Conservation (phyloP, 2,888 invertebrate genomes). For the Tanypteryx hageni region DNA sequence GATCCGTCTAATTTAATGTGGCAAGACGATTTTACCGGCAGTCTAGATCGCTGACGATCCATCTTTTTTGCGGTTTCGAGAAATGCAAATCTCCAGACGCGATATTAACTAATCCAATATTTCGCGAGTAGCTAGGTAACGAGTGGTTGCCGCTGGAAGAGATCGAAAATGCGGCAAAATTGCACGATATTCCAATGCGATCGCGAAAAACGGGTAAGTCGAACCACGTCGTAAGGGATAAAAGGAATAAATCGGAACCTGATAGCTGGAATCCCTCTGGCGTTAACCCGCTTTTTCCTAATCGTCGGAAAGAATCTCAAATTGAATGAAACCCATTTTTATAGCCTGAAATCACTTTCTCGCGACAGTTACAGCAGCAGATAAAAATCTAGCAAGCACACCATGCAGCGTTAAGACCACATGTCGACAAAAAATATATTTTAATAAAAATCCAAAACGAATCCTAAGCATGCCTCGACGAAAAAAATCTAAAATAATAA, state of each 20-base stretch:
- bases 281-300: not conserved
- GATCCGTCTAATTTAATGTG: conserved; percentile 19
- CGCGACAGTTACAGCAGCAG: no score
- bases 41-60: not conserved
- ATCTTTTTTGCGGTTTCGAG: not conserved
- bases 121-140: not conserved
- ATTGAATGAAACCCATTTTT: not conserved
- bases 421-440: no score
- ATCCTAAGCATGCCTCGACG: no score
- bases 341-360: not conserved
- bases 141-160: not conserved
- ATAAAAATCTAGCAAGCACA: no score
- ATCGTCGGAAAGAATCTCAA: not conserved
- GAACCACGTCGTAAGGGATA: not conserved
- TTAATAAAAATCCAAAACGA: no score
- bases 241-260: not conserved
- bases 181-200: not conserved
- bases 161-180: not conserved
- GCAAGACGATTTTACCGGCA: not conserved
- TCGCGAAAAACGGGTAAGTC: not conserved
- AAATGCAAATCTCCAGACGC: not conserved
- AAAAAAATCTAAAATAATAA: no score
- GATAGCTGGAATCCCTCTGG: not conserved
- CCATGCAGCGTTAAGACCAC: no score
- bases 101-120: not conserved